Evolutionary conservation across 2,797 vertebrate genomes (phyloP).

Genomic region (Glossophaga mutica): DNA sequence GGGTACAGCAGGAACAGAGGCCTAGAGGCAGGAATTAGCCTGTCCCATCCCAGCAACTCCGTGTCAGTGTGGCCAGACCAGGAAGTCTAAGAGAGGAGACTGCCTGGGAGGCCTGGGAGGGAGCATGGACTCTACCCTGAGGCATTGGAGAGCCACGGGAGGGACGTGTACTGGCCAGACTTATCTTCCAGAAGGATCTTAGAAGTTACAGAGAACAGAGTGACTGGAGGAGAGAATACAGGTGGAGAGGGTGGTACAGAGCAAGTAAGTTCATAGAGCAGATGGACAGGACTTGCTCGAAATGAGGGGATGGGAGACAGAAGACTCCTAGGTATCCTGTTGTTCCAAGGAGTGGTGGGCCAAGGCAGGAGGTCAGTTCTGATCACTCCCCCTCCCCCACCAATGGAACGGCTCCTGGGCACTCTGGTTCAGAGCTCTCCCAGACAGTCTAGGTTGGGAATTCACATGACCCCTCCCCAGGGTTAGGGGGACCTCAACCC

Average conservation of each 20-base stretch:
- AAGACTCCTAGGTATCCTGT: not conserved
- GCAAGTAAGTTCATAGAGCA: not conserved
- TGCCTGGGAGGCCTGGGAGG: not conserved
- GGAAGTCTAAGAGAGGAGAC: not conserved
- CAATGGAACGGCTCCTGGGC: not conserved
- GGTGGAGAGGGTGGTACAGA: not conserved
- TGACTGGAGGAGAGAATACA: not conserved
- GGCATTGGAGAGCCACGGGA: not conserved
- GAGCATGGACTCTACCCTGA: not conserved
- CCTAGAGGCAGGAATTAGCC: not conserved
- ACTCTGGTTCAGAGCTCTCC: not conserved
- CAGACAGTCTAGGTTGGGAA: not conserved
- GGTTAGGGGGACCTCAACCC: not conserved
- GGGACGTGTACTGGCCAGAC: not conserved
- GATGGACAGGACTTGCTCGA: not conserved
- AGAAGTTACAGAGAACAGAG: not conserved
- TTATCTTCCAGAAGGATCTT: slow-evolving; percentile 24
- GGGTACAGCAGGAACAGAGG: not conserved
- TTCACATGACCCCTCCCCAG: not conserved
- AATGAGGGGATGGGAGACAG: not conserved
- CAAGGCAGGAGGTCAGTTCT: not conserved
- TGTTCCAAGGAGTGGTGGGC: not conserved
- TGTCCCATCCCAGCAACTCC: not conserved
- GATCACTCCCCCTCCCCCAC: not conserved
- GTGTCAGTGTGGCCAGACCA: not conserved